Evolutionary conservation across 2,888 invertebrate genomes (phyloP).

Genomic region (Molorchus minor): DNA sequence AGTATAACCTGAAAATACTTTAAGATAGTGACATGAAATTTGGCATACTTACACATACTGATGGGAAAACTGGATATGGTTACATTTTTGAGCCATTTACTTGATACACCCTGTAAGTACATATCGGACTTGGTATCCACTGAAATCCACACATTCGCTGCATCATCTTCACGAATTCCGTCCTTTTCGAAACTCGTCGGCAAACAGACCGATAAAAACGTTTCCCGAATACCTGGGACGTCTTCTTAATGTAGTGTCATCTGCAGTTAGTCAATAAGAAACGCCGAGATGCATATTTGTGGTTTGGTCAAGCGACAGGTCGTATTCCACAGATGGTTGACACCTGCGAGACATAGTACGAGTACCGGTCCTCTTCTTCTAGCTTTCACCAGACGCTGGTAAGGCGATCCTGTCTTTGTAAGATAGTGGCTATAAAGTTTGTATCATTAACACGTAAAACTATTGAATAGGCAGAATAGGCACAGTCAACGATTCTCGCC

Average conservation of each 20-base stretch:
- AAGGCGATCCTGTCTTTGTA: constrained; percentile 21
- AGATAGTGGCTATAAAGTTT: constrained; percentile 20
- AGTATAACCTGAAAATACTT: no score
- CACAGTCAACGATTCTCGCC: no score
- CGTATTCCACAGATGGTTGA: constrained; percentile 25
- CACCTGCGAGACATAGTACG: constrained; percentile 18
- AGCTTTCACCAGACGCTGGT: constrained; percentile 20
- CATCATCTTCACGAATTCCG: no score
- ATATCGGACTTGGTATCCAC: no score
- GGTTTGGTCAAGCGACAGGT: constrained; percentile 14
- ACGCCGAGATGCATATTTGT: constrained; percentile 10
- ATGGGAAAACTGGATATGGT: no score
- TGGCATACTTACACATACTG: no score
- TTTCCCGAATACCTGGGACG: constrained; percentile 12
- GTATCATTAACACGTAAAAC: constrained; percentile 17
- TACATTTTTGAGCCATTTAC: no score
- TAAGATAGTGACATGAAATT: no score
- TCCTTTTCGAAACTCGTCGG: no score
- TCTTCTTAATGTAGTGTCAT: constrained; percentile 22
- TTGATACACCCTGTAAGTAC: no score
- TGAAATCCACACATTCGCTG: no score
- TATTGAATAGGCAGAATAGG: constrained; percentile 15
- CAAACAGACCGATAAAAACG: not conserved
- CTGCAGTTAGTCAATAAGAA: constrained; percentile 24
- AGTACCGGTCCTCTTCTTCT: constrained; percentile 22